Base-by-base conservation (phyloP, 2,113 vertebrate species). In the Gavia stellata region DNA sequence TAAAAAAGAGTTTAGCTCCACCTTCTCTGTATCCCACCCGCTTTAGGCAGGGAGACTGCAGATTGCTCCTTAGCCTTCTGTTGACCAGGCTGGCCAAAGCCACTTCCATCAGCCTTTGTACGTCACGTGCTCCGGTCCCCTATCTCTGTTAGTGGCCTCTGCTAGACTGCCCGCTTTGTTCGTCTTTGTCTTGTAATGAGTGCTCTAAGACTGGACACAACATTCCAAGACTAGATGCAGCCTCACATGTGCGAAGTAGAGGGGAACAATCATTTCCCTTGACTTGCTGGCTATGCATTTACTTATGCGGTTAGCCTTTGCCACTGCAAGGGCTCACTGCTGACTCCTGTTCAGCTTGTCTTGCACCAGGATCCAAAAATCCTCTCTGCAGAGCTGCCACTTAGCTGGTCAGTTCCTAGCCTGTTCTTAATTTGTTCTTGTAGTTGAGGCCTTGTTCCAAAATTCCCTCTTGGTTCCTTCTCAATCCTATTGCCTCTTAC, bases 331-430 rank as follows among this genome's bases (percentile, higher is more conserved):
- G 18, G 34, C 38, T 62, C 28, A 1, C 38, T 78, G 53, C 62
- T 71, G n/a, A 14, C 33, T 50, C 38, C 38, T 12, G 3, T 18
- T 50, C 25, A 10, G 36, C 21, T 49, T 49, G 33, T 29, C 44
- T 79, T 75, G n/a, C 12, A 20, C 58, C 28, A 8, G 56, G 17
- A 79, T 10, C 11, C 67, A 29, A 38, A 91, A 66, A 16, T 31
- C 24, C 14, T 50, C 79, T 81, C 17, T 44, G 61, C 42, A 66
- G 53, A 59, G 28, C 53, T 65, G 78, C n/a, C 53, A 13, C 50
- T 31, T 14, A 1, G 9, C 62, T 1, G 0, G 11, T 36, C 28
- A 10, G 49, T 26, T 80, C n/a, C 31, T 62, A 65, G 18, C 17
- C 56, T 56, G n/a, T 25, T 67, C 26, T 71, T 14, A 7, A 45